Conservation (phyloP, 2,113 vertebrate genomes). For the Clarias gariepinus region DNA sequence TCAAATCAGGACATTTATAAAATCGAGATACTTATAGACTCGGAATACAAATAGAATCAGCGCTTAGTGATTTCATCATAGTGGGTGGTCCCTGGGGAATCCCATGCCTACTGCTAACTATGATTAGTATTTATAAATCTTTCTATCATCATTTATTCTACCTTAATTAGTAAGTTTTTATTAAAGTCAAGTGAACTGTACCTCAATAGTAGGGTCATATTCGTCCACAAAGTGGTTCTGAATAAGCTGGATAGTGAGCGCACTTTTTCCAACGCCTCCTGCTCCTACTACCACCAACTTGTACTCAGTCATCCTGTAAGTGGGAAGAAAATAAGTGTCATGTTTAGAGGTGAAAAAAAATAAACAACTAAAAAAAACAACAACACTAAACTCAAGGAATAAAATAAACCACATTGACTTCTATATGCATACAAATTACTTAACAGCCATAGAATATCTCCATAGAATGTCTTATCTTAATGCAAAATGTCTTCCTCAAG, state of each 20-base stretch:
- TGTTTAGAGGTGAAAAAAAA: background rate
- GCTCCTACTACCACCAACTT: slow-evolving; percentile 84
- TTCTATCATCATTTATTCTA: too few species aligned
- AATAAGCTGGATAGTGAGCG: slow-evolving; percentile 83
- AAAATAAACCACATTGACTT: background rate
- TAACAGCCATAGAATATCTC: background rate
- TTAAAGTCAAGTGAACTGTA: slow-evolving; percentile 26
- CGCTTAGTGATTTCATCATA: too few species aligned
- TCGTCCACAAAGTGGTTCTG: slow-evolving; percentile 84
- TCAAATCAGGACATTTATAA: too few species aligned
- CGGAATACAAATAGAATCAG: too few species aligned
- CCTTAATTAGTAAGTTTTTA: background rate
- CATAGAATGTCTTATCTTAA: background rate
- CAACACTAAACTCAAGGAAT: background rate
- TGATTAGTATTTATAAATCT: too few species aligned
- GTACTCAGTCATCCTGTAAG: slow-evolving; percentile 80
- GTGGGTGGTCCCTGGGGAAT: too few species aligned
- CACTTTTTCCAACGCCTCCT: slow-evolving; percentile 85
- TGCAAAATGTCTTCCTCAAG: background rate
- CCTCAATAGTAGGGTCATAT: slow-evolving; percentile 79
- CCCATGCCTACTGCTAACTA: too few species aligned
- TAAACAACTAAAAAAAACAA: background rate
- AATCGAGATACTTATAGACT: too few species aligned
- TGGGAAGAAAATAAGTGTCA: background rate
- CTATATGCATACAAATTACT: background rate